These are phyloP conservation scores for Chrysocyon brachyurus DNA, from an alignment of 2,797 vertebrate species.

Conservation along the genomic window DNA sequence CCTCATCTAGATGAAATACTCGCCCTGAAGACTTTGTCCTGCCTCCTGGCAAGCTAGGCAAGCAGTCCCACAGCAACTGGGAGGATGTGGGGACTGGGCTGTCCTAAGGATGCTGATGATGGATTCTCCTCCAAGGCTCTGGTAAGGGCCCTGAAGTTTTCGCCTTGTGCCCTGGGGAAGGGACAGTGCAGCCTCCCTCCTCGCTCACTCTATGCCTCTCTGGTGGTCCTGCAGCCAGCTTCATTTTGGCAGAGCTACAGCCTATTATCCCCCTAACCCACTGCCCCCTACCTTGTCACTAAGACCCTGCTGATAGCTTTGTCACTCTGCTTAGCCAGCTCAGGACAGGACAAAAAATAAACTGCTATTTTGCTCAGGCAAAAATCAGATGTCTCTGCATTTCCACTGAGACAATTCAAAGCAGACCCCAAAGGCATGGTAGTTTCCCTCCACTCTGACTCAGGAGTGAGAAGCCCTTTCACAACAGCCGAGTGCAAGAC, in stretches of 20 bases:
- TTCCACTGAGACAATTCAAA: background rate
- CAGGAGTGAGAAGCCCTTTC: background rate
- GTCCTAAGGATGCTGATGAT: background rate
- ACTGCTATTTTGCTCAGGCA: background rate
- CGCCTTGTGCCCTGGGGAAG: background rate
- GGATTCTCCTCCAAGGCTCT: background rate
- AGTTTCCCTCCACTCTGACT: background rate
- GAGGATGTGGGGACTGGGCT: background rate
- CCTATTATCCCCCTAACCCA: background rate
- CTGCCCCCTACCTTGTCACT: background rate
- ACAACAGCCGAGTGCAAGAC: fast-evolving
- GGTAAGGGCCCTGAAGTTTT: background rate
- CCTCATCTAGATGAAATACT: background rate
- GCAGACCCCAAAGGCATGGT: background rate
- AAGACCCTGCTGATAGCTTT: background rate
- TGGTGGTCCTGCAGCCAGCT: background rate
- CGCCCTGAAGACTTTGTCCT: background rate
- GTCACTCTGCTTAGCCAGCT: background rate
- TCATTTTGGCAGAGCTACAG: background rate
- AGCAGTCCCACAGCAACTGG: background rate
- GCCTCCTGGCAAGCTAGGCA: background rate
- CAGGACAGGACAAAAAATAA: background rate
- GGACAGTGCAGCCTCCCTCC: background rate
- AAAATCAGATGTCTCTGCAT: background rate
- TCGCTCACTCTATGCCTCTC: background rate